phyloP scores from a whole-genome alignment of 2,113 vertebrate species.

The Lepus americanus region DNA sequence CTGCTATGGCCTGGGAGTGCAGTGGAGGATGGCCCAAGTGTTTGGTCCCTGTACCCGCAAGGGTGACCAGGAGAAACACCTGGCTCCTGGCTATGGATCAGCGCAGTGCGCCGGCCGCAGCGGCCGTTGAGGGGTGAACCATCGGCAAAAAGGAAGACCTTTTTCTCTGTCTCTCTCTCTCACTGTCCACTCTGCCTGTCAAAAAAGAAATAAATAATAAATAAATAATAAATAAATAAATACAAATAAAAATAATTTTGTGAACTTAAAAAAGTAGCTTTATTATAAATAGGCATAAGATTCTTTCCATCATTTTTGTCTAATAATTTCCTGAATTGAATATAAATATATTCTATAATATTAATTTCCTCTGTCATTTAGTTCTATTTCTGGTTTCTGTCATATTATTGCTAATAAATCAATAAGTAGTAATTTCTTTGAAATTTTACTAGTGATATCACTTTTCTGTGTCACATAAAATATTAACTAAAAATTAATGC shows the following conservation, averaged over 20 bases:
- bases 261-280: not conserved
- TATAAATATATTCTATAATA: not conserved
- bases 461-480: not conserved
- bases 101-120: too few species aligned
- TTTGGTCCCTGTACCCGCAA: too few species aligned
- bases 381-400: not conserved
- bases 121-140: too few species aligned
- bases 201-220: too few species aligned
- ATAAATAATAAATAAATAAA: too few species aligned
- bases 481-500: not conserved
- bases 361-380: not conserved
- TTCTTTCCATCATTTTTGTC: not conserved
- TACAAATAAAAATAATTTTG: not conserved
- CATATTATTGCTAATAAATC: not conserved
- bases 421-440: not conserved
- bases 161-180: too few species aligned
- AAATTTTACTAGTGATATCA: conserved; percentile 11
- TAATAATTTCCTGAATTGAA: not conserved
- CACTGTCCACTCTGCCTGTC: too few species aligned
- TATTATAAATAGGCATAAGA: not conserved
- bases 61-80: too few species aligned
- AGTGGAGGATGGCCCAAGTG: too few species aligned
- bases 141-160: too few species aligned
- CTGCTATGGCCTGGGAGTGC: too few species aligned
- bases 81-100: too few species aligned